Conservation (phyloP, 2,113 vertebrate genomes). For the Cochlearius cochlearius region DNA sequence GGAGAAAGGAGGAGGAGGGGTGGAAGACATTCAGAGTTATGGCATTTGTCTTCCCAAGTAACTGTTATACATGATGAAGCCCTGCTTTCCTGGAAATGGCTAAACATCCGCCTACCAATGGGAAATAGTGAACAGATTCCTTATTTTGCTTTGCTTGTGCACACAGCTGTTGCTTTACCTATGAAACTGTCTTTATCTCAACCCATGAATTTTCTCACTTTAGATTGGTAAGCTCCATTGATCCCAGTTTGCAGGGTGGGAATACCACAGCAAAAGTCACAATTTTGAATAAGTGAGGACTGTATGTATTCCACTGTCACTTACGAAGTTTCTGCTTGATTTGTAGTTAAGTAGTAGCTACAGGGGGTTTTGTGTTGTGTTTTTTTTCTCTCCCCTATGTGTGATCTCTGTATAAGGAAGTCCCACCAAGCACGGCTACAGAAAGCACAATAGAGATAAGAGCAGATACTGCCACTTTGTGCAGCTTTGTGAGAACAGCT, state of each 20-base stretch:
- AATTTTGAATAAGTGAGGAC: not conserved
- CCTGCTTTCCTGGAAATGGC: not conserved
- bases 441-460: not conserved
- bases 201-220: not conserved
- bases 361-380: fast-evolving
- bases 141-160: not conserved
- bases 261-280: not conserved
- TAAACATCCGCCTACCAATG: not conserved
- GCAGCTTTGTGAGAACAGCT: not conserved
- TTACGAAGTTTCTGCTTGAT: not conserved
- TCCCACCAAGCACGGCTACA: not conserved
- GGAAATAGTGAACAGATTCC: not conserved
- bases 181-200: not conserved
- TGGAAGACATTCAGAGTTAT: not conserved
- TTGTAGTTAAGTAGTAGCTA: not conserved
- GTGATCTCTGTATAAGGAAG: not conserved
- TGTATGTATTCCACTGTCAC: not conserved
- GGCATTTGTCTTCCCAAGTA: not conserved
- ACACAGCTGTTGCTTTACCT: not conserved
- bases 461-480: not conserved
- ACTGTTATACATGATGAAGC: not conserved
- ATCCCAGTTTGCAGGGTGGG: not conserved
- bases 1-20: not conserved
- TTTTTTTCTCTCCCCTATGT: not conserved
- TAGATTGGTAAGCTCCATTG: not conserved